Evolutionary conservation across 1,140 invertebrate genomes (phyloP).

Genomic region (Pantala flavescens): DNA sequence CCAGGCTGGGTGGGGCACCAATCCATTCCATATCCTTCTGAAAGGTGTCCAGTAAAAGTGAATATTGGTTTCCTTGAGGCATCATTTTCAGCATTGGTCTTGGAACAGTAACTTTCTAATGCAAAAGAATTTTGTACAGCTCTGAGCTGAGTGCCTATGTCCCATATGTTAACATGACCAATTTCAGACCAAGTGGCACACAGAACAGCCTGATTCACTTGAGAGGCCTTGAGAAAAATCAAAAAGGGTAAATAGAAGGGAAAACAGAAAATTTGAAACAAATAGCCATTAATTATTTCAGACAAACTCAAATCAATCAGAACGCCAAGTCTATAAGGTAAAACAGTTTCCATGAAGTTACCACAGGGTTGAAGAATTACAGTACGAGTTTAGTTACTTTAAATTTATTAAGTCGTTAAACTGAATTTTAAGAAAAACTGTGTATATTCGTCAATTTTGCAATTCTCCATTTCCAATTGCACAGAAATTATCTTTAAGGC

Average conservation of each 20-base stretch:
- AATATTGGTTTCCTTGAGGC: slow-evolving; percentile 56
- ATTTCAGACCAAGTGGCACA: slow-evolving; percentile 90
- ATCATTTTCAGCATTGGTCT: slow-evolving; percentile 37
- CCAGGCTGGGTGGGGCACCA: slow-evolving; percentile 77
- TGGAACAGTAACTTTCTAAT: slow-evolving; percentile 48
- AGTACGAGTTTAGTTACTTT: no score
- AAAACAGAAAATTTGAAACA: no score
- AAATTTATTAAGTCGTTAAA: no score
- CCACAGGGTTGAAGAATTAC: no score
- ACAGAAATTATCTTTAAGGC: no score
- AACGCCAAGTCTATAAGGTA: no score
- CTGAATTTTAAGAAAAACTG: no score
- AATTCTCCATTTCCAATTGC: no score
- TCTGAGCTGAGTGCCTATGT: slow-evolving; percentile 67
- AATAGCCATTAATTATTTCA: no score
- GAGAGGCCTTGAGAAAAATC: slow-evolving; percentile 27
- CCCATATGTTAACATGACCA: slow-evolving; percentile 83
- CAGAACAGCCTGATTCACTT: slow-evolving; percentile 31
- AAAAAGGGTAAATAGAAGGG: slow-evolving; percentile 1
- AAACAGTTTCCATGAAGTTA: no score
- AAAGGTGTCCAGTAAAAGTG: slow-evolving; percentile 80
- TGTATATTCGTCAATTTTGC: no score
- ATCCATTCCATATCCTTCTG: slow-evolving; percentile 90
- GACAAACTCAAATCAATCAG: no score
- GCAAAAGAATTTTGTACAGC: slow-evolving; percentile 60